A percentile compares a stretch with the other conserved stretches of the same genome.
These are phyloP conservation scores for Bombus turneri DNA, from an alignment of 1,140 invertebrate genomes.

Conservation along the genomic window DNA sequence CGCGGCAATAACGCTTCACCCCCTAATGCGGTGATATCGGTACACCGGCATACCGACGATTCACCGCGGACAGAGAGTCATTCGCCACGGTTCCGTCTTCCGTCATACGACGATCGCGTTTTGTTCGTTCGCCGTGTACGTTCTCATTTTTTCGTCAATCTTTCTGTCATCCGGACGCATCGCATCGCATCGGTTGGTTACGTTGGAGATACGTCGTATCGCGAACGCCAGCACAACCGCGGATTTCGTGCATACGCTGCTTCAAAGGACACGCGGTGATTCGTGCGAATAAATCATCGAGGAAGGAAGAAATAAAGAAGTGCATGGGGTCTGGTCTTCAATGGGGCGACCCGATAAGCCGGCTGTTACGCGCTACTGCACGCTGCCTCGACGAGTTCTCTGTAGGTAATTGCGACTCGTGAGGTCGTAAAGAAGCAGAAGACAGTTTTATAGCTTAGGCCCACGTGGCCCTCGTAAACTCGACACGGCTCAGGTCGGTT, in stretches of 20 bases:
- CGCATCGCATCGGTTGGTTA: neutral
- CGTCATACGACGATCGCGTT: neutral
- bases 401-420: constrained; percentile 73
- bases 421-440: constrained; percentile 79
- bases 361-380: constrained; percentile 70
- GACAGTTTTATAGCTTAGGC: constrained; percentile 79
- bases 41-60: constrained; percentile 9
- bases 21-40: constrained; percentile 56
- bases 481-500: constrained; percentile 65
- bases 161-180: neutral
- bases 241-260: neutral
- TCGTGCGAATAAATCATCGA: constrained; percentile 11
- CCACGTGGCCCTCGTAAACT: constrained; percentile 80
- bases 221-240: neutral
- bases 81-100: neutral
- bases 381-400: constrained; percentile 70
- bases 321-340: constrained; percentile 55
- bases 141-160: neutral
- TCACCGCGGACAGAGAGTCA: neutral
- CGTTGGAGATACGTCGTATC: neutral
- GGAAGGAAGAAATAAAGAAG: constrained; percentile 25
- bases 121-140: neutral
- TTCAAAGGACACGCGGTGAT: neutral
- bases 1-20: constrained; percentile 58
- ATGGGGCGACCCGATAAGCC: constrained; percentile 67